Base-by-base conservation (phyloP, 2,113 vertebrate genomes). In the Forbesichthys papilliferus region DNA sequence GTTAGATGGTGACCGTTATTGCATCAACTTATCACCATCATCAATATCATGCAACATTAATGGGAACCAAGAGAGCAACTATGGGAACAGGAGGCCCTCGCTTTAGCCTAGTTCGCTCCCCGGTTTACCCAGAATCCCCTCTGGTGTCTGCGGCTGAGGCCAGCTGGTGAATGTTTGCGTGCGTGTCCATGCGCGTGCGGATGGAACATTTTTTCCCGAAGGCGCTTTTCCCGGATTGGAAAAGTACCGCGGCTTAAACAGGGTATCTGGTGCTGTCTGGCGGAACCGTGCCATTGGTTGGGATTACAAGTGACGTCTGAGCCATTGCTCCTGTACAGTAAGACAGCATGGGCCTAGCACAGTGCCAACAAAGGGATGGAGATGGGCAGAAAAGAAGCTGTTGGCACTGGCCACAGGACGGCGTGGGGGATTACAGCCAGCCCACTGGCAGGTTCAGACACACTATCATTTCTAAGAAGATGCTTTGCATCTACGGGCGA, bases 11-110 rank as follows among this genome's bases (percentile, higher is more conserved):
- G 60, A 77, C 76, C 54, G 66, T 69, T 63, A 72, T 86, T 87
- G 74, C 83, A 85, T 80, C 82, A 83, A 10, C 34, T 51, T 79
- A 20, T 75, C 86, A 81, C 87, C 80, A 86, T 66, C 56, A 49
- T 51, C 16, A 67, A 67, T 49, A 36, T 54, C 48, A 59, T 18
- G 16, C 48, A 68, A 78, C 33, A 66, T 69, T 64, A 64, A 1
- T 65, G 62, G 48, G 59, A 76, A 61, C 54, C 20, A 51, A 53
- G 9, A 65, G 55, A 65, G 68, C 20, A 47, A 16, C 2, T 11
- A 13, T 27, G 62, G 56, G 48, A 61, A 60, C 64, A 27, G 56
- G 1, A 13, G 55, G 48, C 48, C 27, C 52, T 58, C 1, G 62
- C 70, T 55, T 27, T 27, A 27, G 1, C 27, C 27, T 51, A 54